Evolutionary conservation across 37 sponge, comb jelly and placozoan genomes (phyloP).

Genomic region (Axinella damicornis): DNA sequence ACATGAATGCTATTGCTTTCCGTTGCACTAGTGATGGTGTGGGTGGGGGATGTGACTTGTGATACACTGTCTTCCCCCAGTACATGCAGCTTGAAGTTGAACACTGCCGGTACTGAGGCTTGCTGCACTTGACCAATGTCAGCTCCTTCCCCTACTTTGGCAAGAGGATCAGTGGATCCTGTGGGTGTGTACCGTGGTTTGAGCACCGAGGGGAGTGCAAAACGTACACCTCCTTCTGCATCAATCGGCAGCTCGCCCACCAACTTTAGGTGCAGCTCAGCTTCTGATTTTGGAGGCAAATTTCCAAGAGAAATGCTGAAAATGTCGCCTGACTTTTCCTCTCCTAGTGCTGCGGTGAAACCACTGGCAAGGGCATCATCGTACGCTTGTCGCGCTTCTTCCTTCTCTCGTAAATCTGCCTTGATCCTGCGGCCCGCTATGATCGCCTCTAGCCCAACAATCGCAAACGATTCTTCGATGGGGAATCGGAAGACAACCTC

Average conservation of each 20-base stretch:
- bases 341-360: conserved; percentile 69
- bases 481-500: conserved; percentile 83
- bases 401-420: conserved; percentile 75
- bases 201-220: conserved; percentile 58
- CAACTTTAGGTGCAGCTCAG: conserved; percentile 65
- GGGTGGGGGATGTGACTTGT: conserved; percentile 66
- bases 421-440: conserved; percentile 70
- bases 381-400: conserved; percentile 74
- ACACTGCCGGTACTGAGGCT: conserved; percentile 35
- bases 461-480: conserved; percentile 73
- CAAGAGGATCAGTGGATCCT: conserved; percentile 17
- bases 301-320: conserved; percentile 83
- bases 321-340: conserved; percentile 82
- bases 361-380: conserved; percentile 83
- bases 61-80: conserved; percentile 6
- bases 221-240: conserved; percentile 62
- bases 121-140: neutral
- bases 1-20: neutral
- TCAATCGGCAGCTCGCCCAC: conserved; percentile 63
- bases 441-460: conserved; percentile 70
- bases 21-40: conserved; percentile 20
- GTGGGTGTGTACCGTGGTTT: conserved; percentile 71
- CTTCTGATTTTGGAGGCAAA: conserved; percentile 69
- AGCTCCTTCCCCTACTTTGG: neutral
- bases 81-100: conserved; percentile 33